phyloP scores from a whole-genome alignment of 2,797 vertebrate genomes.

The Danio jaintianensis region DNA sequence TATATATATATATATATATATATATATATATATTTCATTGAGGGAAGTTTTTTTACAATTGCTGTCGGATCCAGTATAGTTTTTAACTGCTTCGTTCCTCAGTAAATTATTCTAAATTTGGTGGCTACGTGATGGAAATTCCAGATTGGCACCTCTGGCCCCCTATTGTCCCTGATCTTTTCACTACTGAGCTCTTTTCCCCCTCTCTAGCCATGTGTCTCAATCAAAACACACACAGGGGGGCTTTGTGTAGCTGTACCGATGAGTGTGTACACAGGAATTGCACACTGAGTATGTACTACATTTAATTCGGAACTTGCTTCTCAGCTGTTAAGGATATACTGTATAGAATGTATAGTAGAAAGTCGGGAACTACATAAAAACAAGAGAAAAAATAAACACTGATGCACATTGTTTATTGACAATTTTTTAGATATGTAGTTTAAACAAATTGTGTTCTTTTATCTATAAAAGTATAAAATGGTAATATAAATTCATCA shows the following conservation, averaged over 20 bases:
- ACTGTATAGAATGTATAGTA: background rate
- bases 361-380: background rate
- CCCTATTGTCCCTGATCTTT: slow-evolving; percentile 67
- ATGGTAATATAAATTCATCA: no score
- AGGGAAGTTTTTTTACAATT: no score
- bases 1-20: no score
- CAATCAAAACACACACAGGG: slow-evolving; percentile 71
- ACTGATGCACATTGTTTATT: no score
- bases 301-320: background rate
- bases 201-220: slow-evolving; percentile 60
- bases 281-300: slow-evolving; percentile 36
- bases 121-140: slow-evolving; percentile 50
- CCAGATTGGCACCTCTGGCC: slow-evolving; percentile 66
- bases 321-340: background rate
- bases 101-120: background rate
- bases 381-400: no score
- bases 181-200: slow-evolving; percentile 69
- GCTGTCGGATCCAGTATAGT: no score
- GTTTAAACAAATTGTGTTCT: no score
- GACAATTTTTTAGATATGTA: no score
- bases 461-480: no score
- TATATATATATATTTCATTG: no score
- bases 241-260: slow-evolving; percentile 63
- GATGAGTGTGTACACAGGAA: slow-evolving; percentile 46
- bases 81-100: no score